phyloP scores from a whole-genome alignment of 2,888 invertebrate genomes.

The Drosophila barbarae region DNA sequence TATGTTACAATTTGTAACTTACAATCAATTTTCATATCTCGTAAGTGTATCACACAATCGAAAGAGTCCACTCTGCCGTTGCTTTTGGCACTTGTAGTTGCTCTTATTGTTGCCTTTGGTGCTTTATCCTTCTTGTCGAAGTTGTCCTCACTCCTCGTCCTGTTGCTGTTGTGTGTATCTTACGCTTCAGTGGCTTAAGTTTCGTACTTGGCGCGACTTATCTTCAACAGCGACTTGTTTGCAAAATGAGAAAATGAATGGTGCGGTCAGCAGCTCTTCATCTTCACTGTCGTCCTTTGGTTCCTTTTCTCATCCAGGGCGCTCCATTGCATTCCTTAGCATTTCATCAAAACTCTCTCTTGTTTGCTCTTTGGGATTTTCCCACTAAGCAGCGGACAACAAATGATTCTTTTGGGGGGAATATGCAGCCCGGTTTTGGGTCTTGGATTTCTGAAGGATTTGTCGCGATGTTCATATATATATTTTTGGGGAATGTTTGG shows the following conservation, averaged over 20 bases:
- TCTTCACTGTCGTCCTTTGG: constrained; percentile 3
- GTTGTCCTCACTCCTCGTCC: constrained; percentile 14
- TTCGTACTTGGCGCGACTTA: constrained; percentile 66
- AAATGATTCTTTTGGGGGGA: constrained; percentile 19
- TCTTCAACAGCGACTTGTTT: constrained; percentile 70
- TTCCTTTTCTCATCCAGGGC: constrained; percentile 15
- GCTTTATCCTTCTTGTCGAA: constrained; percentile 8
- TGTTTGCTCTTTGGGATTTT: constrained; percentile 4
- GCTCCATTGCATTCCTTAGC: constrained; percentile 33
- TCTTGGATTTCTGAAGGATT: constrained; percentile 10
- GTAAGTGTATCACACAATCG: constrained; percentile 7
- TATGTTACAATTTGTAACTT: not conserved
- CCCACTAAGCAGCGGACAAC: not conserved
- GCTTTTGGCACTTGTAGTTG: constrained; percentile 12
- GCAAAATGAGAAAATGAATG: constrained; percentile 73
- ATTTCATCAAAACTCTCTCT: constrained; percentile 46
- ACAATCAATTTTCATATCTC: not conserved
- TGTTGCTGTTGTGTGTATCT: constrained; percentile 60
- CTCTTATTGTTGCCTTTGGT: constrained; percentile 4
- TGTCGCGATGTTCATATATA: constrained; percentile 9
- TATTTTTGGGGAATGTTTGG: not conserved
- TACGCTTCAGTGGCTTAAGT: constrained; percentile 69
- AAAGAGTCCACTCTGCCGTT: not conserved
- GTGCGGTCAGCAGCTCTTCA: constrained; percentile 65
- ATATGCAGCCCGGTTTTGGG: not conserved